phyloP scores from a whole-genome alignment of 1,140 invertebrate genomes.

The Dendroctonus valens region DNA sequence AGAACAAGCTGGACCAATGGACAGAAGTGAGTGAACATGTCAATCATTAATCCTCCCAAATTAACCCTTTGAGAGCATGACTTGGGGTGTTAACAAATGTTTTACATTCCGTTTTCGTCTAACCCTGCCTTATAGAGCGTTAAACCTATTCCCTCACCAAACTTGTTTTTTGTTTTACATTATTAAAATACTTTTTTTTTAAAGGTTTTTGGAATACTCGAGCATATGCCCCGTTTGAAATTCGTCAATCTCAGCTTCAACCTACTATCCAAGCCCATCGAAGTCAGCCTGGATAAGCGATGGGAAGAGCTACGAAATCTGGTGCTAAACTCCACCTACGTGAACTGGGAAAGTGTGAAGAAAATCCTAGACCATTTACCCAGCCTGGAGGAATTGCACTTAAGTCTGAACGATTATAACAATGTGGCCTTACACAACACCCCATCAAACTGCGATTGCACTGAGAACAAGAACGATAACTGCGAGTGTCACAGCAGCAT shows the following conservation, averaged over 20 bases:
- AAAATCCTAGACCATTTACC: slow-evolving; percentile 71
- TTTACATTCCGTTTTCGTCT: too few relatives aligned
- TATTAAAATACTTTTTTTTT: slow-evolving; percentile 33
- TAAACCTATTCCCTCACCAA: too few relatives aligned
- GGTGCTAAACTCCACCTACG: slow-evolving; percentile 82
- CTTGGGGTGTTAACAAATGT: too few relatives aligned
- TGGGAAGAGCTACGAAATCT: slow-evolving; percentile 70
- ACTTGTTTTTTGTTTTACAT: too few relatives aligned
- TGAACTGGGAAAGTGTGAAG: slow-evolving; percentile 80
- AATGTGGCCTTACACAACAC: slow-evolving; percentile 58
- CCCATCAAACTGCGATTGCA: slow-evolving; percentile 32
- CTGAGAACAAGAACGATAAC: slow-evolving; percentile 36
- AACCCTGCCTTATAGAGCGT: too few relatives aligned
- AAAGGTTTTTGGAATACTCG: slow-evolving; percentile 79
- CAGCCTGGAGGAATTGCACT: slow-evolving; percentile 83
- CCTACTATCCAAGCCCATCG: slow-evolving; percentile 66
- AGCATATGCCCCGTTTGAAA: slow-evolving; percentile 81
- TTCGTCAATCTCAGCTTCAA: slow-evolving; percentile 93
- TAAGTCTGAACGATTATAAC: slow-evolving; percentile 84
- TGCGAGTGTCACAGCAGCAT: slow-evolving; percentile 45
- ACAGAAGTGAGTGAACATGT: slow-evolving; percentile 62
- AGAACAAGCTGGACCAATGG: slow-evolving; percentile 85
- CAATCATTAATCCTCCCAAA: slow-evolving; percentile 4
- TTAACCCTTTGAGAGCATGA: neutral
- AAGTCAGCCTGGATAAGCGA: slow-evolving; percentile 43